phyloP scores from a whole-genome alignment of 2,113 vertebrate genomes.

The Columbina picui region DNA sequence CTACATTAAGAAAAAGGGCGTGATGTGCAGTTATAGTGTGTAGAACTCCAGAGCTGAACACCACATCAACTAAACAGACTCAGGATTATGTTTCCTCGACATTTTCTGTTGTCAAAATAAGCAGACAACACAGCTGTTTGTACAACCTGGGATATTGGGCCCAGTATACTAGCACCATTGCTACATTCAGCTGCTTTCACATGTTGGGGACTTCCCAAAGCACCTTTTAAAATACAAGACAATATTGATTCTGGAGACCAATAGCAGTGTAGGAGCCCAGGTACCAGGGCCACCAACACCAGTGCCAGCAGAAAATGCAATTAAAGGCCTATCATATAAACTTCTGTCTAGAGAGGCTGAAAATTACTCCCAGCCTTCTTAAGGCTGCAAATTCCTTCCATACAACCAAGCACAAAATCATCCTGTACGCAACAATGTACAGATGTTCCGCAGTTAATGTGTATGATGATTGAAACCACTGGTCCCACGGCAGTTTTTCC shows the following conservation, averaged over 20 bases:
- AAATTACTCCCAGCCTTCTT: neutral
- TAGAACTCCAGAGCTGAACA: neutral
- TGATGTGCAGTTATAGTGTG: neutral
- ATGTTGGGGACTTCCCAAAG: neutral
- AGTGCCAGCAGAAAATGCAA: neutral
- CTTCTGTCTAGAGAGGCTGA: neutral
- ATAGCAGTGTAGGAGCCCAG: neutral
- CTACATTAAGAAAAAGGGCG: neutral
- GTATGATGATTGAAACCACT: neutral
- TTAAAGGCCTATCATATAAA: neutral
- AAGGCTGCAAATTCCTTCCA: neutral
- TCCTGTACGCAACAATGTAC: neutral
- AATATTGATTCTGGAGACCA: neutral
- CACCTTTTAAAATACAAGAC: neutral
- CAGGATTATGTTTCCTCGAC: neutral
- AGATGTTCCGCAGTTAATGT: neutral
- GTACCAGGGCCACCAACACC: neutral
- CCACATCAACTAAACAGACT: neutral
- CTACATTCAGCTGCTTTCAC: neutral
- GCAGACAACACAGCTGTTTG: neutral
- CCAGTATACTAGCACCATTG: neutral
- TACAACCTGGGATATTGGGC: neutral
- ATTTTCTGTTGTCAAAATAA: neutral
- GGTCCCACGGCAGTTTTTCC: fast-evolving
- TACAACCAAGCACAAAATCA: neutral